Percentiles rank a stretch among this genome's conserved stretches.
These are phyloP conservation scores for Propithecus deckenii DNA, from an alignment of 2,797 vertebrate species.

Conservation along the genomic window DNA sequence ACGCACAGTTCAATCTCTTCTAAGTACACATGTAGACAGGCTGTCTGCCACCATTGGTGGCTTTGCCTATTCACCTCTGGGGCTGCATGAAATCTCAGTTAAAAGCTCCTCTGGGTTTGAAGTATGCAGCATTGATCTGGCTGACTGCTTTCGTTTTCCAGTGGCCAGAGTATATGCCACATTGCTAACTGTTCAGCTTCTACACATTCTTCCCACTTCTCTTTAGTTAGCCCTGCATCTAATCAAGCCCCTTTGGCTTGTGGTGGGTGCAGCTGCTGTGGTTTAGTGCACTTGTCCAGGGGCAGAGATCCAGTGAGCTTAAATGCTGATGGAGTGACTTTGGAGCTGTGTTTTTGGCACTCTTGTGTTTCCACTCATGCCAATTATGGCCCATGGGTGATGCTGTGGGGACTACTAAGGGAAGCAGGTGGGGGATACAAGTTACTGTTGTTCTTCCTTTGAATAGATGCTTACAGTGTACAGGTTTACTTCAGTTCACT, in stretches of 20 bases:
- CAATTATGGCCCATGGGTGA: neutral
- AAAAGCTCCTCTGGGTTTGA: neutral
- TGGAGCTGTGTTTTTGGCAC: slow-evolving; percentile 4
- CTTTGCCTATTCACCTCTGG: neutral
- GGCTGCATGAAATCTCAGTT: neutral
- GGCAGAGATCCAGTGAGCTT: slow-evolving; percentile 1
- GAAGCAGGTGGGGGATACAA: neutral
- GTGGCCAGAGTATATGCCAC: neutral
- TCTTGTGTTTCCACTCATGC: slow-evolving; percentile 22
- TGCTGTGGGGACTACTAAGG: neutral
- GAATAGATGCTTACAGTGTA: neutral
- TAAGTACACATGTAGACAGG: neutral
- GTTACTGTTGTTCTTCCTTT: neutral
- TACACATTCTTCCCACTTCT: neutral
- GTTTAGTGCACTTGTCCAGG: neutral
- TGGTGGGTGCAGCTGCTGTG: slow-evolving; percentile 15
- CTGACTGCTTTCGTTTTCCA: neutral
- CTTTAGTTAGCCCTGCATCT: neutral
- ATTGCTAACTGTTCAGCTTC: neutral
- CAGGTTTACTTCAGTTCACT: neutral
- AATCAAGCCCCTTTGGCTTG: slow-evolving; percentile 2
- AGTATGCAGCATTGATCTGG: neutral
- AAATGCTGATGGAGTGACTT: slow-evolving; percentile 10
- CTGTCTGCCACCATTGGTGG: neutral
- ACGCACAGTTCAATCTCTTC: neutral